phyloP scores from a whole-genome alignment of 2,888 invertebrate genomes.

The Nesidiocoris tenuis region DNA sequence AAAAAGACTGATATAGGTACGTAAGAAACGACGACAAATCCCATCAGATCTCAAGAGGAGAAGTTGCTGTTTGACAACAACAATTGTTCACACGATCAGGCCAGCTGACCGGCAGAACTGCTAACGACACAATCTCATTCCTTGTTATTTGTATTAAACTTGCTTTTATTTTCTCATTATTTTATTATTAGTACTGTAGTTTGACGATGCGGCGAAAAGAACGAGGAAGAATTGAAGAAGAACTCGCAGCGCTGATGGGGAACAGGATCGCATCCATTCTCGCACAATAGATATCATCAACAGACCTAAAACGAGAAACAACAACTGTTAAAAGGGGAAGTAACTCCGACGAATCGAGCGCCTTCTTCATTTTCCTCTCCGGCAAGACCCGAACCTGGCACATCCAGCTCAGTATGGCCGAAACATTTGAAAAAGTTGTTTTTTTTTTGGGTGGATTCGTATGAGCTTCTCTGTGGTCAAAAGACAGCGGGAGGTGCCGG shows the following conservation, averaged over 20 bases:
- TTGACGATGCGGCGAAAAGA: background rate
- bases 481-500: too few relatives aligned
- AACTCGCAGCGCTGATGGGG: constrained; percentile 37
- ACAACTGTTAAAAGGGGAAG: too few relatives aligned
- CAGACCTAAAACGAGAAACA: constrained; percentile 18
- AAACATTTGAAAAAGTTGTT: too few relatives aligned
- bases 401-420: too few relatives aligned
- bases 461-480: too few relatives aligned
- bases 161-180: constrained; percentile 8
- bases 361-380: too few relatives aligned
- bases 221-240: background rate
- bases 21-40: background rate
- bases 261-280: constrained; percentile 36
- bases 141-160: background rate
- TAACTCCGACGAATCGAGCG: too few relatives aligned
- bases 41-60: background rate
- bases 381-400: too few relatives aligned
- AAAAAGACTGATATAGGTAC: constrained; percentile 1
- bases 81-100: background rate
- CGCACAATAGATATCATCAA: constrained; percentile 44
- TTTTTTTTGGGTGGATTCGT: too few relatives aligned
- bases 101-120: constrained; percentile 30
- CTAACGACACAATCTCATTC: background rate
- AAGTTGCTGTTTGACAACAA: background rate
- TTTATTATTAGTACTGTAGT: background rate